phyloP scores from a whole-genome alignment of 2,888 invertebrate genomes.

The Stegana nigrithorax region DNA sequence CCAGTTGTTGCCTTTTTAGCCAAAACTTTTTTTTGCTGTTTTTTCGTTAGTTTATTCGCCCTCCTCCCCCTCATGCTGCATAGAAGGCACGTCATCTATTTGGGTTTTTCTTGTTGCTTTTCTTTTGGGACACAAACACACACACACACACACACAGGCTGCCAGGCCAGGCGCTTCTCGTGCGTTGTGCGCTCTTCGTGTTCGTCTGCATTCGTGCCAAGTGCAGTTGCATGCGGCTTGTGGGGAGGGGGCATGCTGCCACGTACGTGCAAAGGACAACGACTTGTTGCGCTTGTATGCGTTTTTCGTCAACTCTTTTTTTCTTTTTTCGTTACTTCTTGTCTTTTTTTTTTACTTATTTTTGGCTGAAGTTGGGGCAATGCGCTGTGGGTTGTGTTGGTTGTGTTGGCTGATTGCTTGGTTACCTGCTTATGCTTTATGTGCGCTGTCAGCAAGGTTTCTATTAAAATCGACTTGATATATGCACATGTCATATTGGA shows the following conservation, averaged over 20 bases:
- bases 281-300: slow-evolving; percentile 1
- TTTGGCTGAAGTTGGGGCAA: not conserved
- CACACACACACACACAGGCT: not conserved
- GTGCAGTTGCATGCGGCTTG: no score
- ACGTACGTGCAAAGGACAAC: not conserved
- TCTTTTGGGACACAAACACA: no score
- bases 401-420: no score
- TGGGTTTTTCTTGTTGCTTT: no score
- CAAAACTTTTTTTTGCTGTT: no score
- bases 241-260: no score
- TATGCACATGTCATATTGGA: not conserved
- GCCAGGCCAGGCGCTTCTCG: not conserved
- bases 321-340: not conserved
- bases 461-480: slow-evolving; percentile 16
- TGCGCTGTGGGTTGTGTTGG: not conserved
- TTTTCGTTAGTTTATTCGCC: no score
- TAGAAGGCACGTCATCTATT: no score
- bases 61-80: no score
- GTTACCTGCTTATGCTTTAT: slow-evolving; percentile 13
- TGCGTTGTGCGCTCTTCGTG: not conserved
- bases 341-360: not conserved
- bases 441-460: slow-evolving; percentile 7
- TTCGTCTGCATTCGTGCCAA: not conserved
- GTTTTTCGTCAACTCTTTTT: not conserved
- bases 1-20: no score